Percentiles rank a stretch among this genome's conserved stretches.
phyloP scores from a whole-genome alignment of 2,888 invertebrate genomes.

The Drosophila stalkeri region DNA sequence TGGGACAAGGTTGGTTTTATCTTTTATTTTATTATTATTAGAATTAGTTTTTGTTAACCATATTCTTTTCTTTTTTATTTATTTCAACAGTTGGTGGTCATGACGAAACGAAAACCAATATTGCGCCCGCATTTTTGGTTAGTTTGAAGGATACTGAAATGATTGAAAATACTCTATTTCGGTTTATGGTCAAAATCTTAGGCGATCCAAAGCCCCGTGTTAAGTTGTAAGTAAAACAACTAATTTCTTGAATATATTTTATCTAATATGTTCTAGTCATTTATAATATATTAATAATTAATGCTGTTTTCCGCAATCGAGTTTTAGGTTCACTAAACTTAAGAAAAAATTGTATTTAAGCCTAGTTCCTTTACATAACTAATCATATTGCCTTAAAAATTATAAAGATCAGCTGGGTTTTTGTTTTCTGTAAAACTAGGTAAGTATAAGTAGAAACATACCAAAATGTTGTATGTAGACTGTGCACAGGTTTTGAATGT shows the following conservation, averaged over 20 bases:
- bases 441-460: background rate
- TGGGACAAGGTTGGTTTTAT: constrained; percentile 89
- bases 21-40: background rate
- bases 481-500: background rate
- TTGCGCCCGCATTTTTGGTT: constrained; percentile 93
- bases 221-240: constrained; percentile 91
- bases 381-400: background rate
- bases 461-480: background rate
- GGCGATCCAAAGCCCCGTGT: constrained; percentile 96
- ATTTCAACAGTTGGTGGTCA: constrained; percentile 86
- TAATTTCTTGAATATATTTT: background rate
- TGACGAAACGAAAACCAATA: constrained; percentile 90
- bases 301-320: background rate
- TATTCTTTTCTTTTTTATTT: background rate
- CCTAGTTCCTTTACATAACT: background rate
- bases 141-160: constrained; percentile 95
- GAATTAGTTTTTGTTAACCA: background rate
- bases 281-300: background rate
- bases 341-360: background rate
- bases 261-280: background rate
- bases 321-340: background rate
- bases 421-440: background rate
- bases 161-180: constrained; percentile 92
- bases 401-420: background rate
- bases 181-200: constrained; percentile 94